These are phyloP conservation scores for Drosophila birchii DNA, from an alignment of 2,888 invertebrate species.

Conservation along the genomic window DNA sequence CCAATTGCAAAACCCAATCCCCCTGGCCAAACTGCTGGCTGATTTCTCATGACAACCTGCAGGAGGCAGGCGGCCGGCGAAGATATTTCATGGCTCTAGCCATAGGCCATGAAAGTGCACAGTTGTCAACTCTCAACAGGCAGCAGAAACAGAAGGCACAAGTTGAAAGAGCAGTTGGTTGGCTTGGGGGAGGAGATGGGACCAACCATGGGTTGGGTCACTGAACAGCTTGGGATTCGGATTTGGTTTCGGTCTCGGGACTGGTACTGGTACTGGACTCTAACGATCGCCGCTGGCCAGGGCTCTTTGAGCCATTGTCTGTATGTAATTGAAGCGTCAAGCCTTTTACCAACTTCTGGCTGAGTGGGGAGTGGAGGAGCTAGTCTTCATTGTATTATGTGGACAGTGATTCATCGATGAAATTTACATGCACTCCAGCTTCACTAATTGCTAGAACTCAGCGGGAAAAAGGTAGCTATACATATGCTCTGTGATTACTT, in stretches of 20 bases:
- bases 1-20: background rate
- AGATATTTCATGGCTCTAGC: constrained; percentile 63
- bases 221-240: constrained; percentile 9
- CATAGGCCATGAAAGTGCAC: constrained; percentile 71
- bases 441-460: constrained; percentile 1
- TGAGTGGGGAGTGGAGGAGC: background rate
- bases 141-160: constrained; percentile 46
- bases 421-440: background rate
- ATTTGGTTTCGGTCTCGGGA: background rate
- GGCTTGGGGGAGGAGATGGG: background rate
- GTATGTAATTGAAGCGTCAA: constrained; percentile 69
- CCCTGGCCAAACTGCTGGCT: constrained; percentile 12
- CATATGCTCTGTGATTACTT: background rate
- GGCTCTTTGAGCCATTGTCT: constrained; percentile 19
- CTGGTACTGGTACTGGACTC: constrained; percentile 32
- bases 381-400: background rate
- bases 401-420: constrained; percentile 18
- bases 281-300: constrained; percentile 67
- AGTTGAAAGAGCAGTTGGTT: constrained; percentile 25
- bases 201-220: background rate
- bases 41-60: constrained; percentile 73
- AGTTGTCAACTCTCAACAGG: constrained; percentile 66
- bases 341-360: constrained; percentile 43
- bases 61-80: constrained; percentile 50
- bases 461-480: background rate